Conservation (phyloP, 2,113 vertebrate species). For the Phylloscopus whistleri region DNA sequence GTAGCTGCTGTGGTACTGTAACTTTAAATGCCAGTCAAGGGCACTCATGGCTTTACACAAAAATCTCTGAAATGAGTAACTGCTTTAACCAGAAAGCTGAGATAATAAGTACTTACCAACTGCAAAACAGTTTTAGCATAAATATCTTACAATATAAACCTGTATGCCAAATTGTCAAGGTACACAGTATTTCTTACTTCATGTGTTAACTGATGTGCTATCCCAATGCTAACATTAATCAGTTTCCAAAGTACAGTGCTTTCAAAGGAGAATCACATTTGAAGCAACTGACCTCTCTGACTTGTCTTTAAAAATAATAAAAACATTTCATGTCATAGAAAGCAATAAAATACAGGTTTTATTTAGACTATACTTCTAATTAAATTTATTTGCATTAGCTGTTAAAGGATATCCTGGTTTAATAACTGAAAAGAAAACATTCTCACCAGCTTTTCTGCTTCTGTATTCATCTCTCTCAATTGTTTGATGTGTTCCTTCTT, state of each 20-base stretch:
- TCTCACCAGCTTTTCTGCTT: slow-evolving; percentile 95
- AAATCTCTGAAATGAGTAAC: not conserved
- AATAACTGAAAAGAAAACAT: slow-evolving; percentile 25
- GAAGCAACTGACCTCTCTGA: not conserved
- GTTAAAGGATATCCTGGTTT: not conserved
- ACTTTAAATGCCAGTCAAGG: not conserved
- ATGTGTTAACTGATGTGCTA: not conserved
- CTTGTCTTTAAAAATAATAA: not conserved
- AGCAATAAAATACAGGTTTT: not conserved
- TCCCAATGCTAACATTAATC: not conserved
- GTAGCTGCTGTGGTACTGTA: not conserved
- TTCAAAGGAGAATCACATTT: not conserved
- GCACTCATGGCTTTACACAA: not conserved
- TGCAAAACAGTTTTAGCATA: not conserved
- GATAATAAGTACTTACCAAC: not conserved
- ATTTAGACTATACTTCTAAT: not conserved
- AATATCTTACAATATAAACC: not conserved
- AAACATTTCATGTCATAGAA: not conserved
- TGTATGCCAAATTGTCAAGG: not conserved
- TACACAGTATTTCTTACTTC: not conserved
- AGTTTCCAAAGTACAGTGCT: not conserved
- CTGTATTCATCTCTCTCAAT: slow-evolving; percentile 97
- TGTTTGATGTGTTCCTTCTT: slow-evolving; percentile 98
- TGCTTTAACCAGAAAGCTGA: not conserved
- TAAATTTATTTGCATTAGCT: not conserved